Evolutionary conservation across 2,113 vertebrate genomes (phyloP).

Genomic region (Eudyptes chrysolophus): DNA sequence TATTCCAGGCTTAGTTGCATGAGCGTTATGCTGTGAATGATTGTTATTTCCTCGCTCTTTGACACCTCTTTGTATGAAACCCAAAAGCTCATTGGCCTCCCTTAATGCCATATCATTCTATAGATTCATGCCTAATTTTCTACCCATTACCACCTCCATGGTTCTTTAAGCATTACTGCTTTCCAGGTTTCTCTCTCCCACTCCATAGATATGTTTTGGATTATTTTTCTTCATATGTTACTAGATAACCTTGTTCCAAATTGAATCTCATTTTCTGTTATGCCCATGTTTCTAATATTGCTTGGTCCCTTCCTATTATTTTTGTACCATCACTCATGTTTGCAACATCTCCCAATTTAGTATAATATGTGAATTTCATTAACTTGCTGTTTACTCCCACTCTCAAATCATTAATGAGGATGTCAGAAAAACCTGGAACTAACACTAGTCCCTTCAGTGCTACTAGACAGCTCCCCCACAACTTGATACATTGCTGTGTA

Average conservation of each 20-base stretch:
- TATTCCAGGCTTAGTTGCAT: not conserved
- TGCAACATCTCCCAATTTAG: not conserved
- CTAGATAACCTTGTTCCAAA: conserved; percentile 2
- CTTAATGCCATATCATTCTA: not conserved
- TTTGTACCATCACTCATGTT: not conserved
- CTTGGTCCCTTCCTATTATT: not conserved
- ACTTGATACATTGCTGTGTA: not conserved
- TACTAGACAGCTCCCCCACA: not conserved
- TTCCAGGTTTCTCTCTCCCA: conserved; percentile 19
- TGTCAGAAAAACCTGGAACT: not conserved
- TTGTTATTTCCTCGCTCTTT: not conserved
- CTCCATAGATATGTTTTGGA: not conserved
- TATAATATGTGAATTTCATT: conserved; percentile 1
- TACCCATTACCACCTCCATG: conserved; percentile 19
- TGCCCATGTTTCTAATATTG: not conserved
- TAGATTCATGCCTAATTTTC: conserved; percentile 52
- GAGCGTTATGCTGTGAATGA: not conserved
- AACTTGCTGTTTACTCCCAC: conserved; percentile 18
- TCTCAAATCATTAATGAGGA: conserved; percentile 20
- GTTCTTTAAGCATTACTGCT: conserved; percentile 34
- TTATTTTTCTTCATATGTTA: not conserved
- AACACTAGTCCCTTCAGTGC: not conserved
- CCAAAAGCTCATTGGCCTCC: not conserved
- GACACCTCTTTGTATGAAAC: conserved; percentile 14
- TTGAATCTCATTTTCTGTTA: conserved; percentile 2